Conservation (phyloP, 2,113 vertebrate species). For the Sciurus niger region DNA sequence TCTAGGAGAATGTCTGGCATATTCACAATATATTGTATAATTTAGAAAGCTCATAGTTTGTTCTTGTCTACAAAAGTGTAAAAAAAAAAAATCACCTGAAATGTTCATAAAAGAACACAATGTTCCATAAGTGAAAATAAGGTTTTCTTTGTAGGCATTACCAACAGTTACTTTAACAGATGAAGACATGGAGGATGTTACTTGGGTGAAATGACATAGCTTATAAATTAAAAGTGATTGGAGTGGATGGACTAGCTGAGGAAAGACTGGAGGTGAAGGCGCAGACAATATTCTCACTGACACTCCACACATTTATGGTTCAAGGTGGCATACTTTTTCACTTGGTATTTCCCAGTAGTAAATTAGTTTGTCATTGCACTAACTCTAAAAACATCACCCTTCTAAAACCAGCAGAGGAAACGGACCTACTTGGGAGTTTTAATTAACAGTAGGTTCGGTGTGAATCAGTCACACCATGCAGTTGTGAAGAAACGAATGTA, state of each 20-base stretch:
- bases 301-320: neutral
- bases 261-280: neutral
- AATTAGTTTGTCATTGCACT: neutral
- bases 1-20: neutral
- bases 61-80: constrained; percentile 2
- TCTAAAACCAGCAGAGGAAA: neutral
- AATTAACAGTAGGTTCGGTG: neutral
- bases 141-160: neutral
- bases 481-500: neutral
- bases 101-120: neutral
- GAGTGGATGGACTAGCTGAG: no score
- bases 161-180: neutral
- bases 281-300: fast-evolving
- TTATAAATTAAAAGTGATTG: neutral
- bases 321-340: neutral
- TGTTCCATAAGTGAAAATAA: neutral
- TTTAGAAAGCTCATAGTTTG: neutral
- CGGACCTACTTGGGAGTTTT: neutral
- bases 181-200: neutral
- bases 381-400: neutral
- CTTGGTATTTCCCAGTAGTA: neutral
- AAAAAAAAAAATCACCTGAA: neutral
- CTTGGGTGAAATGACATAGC: neutral
- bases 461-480: neutral
- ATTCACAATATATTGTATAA: neutral